These are phyloP conservation scores for Itoplectis maculator DNA, from an alignment of 2,888 invertebrate genomes.

Conservation along the genomic window DNA sequence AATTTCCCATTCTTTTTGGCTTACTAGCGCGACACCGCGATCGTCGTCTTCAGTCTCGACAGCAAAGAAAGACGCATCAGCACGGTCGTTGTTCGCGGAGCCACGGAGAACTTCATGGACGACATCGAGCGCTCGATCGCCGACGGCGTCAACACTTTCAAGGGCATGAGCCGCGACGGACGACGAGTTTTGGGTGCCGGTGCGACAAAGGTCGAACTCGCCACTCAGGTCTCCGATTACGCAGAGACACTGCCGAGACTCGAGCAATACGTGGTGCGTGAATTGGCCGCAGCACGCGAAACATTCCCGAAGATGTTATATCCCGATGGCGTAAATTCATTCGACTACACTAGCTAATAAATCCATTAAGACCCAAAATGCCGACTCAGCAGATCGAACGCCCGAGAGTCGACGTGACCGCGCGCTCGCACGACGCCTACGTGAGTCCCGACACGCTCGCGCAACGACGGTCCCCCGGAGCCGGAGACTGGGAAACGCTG, in stretches of 20 bases:
- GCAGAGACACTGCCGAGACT: constrained; percentile 97
- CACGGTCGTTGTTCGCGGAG: constrained; percentile 97
- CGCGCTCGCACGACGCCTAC: too few species aligned
- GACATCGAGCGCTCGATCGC: constrained; percentile 99
- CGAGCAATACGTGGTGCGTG: constrained; percentile 98
- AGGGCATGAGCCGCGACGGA: constrained; percentile 93
- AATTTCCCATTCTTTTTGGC: too few species aligned
- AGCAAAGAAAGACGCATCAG: constrained; percentile 94
- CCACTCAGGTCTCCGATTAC: constrained; percentile 93
- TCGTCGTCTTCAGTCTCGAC: constrained; percentile 96
- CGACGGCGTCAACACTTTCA: constrained; percentile 99
- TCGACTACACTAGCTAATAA: too few species aligned
- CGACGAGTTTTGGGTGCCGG: constrained; percentile 96
- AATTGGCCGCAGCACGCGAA: constrained; percentile 96
- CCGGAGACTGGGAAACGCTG: too few species aligned
- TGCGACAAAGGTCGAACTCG: constrained; percentile 97
- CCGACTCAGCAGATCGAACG: too few species aligned
- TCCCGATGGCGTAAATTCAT: too few species aligned
- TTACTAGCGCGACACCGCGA: constrained; percentile 97
- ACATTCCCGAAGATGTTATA: constrained; percentile 96
- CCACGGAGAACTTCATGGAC: constrained; percentile 99
- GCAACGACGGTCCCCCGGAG: too few species aligned
- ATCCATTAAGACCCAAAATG: too few species aligned
- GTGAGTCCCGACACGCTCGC: too few species aligned
- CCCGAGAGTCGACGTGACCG: too few species aligned